phyloP scores from a whole-genome alignment of 2,797 vertebrate genomes.

The Gobionotothen gibberifrons region DNA sequence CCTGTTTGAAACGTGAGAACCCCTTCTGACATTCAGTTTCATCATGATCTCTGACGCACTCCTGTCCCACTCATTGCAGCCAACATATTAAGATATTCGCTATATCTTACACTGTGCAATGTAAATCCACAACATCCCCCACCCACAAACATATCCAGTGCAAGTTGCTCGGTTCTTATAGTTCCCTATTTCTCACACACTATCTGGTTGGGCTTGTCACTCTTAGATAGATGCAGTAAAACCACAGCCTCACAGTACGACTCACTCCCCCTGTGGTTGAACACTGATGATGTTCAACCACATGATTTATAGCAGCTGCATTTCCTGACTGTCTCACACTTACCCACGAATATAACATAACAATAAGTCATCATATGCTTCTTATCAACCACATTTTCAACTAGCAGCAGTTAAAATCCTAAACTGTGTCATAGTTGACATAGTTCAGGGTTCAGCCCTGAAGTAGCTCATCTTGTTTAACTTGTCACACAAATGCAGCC shows the following conservation, averaged over 20 bases:
- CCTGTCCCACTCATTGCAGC: slow-evolving; percentile 43
- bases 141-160: slow-evolving; percentile 39
- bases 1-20: slow-evolving; percentile 62
- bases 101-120: slow-evolving; percentile 33
- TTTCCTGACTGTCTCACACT: slow-evolving; percentile 1
- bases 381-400: slow-evolving; percentile 20
- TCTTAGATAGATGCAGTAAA: slow-evolving; percentile 21
- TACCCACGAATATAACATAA: not conserved
- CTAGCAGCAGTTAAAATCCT: slow-evolving; percentile 12
- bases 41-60: slow-evolving; percentile 73
- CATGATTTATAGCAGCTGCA: slow-evolving; percentile 15
- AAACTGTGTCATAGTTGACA: slow-evolving; percentile 48
- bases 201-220: slow-evolving; percentile 2
- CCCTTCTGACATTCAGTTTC: slow-evolving; percentile 68
- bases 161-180: not conserved
- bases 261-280: slow-evolving; percentile 20
- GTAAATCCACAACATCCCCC: slow-evolving; percentile 60
- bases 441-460: slow-evolving; percentile 53
- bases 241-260: slow-evolving; percentile 42
- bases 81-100: slow-evolving; percentile 48
- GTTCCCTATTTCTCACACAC: slow-evolving; percentile 39
- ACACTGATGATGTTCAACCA: slow-evolving; percentile 7
- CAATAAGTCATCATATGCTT: not conserved
- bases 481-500: slow-evolving; percentile 68
- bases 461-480: slow-evolving; percentile 69